phyloP scores from a whole-genome alignment of 92 coral and sea anemone genomes.

The Bergia puertoricense region DNA sequence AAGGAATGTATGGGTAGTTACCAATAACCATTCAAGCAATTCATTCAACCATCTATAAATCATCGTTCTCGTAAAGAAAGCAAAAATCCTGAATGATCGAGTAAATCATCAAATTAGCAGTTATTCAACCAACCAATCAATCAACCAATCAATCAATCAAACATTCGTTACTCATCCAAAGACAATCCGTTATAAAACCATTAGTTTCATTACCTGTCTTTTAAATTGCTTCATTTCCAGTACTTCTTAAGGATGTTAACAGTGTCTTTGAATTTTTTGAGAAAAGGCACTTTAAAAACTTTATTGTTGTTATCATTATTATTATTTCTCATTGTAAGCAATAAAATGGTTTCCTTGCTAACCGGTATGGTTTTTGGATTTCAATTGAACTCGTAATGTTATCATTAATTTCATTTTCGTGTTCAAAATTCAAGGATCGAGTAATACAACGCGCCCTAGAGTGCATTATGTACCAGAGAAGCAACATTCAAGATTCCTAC shows the following conservation, averaged over 20 bases:
- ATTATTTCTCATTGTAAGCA: too few species aligned
- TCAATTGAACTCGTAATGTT: not conserved
- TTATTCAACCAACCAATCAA: not conserved
- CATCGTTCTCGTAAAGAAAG: not conserved
- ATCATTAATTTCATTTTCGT: not conserved
- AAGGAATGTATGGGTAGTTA: not conserved
- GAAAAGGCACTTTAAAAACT: too few species aligned
- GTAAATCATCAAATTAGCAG: not conserved
- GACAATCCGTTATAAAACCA: too few species aligned
- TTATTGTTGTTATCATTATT: too few species aligned
- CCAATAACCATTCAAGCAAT: not conserved
- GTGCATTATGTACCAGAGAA: slow-evolving; percentile 16
- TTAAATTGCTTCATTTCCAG: too few species aligned
- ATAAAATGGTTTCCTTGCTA: not conserved
- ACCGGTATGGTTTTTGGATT: too few species aligned
- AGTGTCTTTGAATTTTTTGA: too few species aligned
- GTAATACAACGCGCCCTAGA: slow-evolving; percentile 30
- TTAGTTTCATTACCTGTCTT: too few species aligned
- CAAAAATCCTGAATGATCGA: not conserved
- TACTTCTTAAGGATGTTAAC: too few species aligned
- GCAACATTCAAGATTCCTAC: slow-evolving; percentile 43
- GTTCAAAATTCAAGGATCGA: slow-evolving; percentile 6
- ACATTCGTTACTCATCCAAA: not conserved
- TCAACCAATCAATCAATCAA: not conserved
- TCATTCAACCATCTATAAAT: not conserved